Evolutionary conservation across 1,140 invertebrate species (phyloP), one percentile per base, ranked within the genome.

Genomic region (Elymnias hypermnestra): DNA sequence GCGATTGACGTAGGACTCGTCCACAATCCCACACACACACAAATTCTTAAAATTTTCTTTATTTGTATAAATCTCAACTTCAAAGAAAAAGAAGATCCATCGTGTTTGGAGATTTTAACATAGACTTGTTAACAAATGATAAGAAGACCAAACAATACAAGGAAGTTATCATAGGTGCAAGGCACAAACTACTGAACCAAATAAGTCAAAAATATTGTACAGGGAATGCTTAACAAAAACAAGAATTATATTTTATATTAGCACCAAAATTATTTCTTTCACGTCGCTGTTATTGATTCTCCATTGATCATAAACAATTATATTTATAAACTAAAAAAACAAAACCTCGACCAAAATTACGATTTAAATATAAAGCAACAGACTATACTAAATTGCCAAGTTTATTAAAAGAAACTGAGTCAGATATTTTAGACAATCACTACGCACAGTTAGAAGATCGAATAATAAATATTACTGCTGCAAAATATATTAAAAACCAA

Each of bases 31-130:
- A 28, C 36, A 14, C 4, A 40, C 15, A 39, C 36, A 3, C n/a
- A n/a, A 33, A 47, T 10, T 22, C 25, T 25, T 22, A 23, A 7
- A 7, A 40, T n/a, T 39, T 39, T 33, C 12, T 39, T 2, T 17
- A 25, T 14, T 8, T 9, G 4, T 47, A 39, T 23, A 13, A 39
- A 6, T 31, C 18, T 2, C 45, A 47, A 39, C 19, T 47, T 21
- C 35, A 46, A 31, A 15, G 25, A 22, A 43, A 21, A 33, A 22
- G 5, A 2, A 43, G 40, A 33, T 17, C 28, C 1, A 43, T 43
- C 5, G 18, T 37, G 8, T 46, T 46, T 13, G 23, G 44, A 5
- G 35, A 31, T n/a, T 44, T 44, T 18, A 36, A 44, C 12, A 36
- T 31, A 9, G 28, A 35, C 17, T 15, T 35, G 9, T 23, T 44